phyloP scores from a whole-genome alignment of 2,797 vertebrate genomes.

The Micropoecilia bifurca region DNA sequence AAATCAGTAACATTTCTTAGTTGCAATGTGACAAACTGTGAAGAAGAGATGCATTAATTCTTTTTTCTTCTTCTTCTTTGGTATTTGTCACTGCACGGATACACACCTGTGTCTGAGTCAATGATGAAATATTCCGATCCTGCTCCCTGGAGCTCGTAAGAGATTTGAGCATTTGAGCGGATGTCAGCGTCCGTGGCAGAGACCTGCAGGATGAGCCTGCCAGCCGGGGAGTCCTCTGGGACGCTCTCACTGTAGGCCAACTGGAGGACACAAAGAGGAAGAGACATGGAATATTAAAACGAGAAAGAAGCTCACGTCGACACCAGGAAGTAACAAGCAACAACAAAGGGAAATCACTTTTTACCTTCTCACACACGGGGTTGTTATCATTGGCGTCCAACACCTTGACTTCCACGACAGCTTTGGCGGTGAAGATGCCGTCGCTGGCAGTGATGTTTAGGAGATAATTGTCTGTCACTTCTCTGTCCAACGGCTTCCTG shows the following conservation, averaged over 20 bases:
- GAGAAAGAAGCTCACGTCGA: constrained; percentile 22
- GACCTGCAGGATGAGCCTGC: constrained; percentile 91
- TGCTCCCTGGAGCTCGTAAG: constrained; percentile 88
- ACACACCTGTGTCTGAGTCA: constrained; percentile 90
- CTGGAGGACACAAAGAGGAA: constrained; percentile 70
- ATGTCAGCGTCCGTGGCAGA: constrained; percentile 94
- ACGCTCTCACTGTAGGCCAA: constrained; percentile 87
- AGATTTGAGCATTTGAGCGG: constrained; percentile 95
- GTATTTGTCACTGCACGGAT: constrained; percentile 5
- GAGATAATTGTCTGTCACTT: constrained; percentile 94
- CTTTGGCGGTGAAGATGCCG: constrained; percentile 92
- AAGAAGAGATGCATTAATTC: neutral
- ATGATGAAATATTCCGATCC: constrained; percentile 92
- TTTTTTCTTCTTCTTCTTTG: neutral
- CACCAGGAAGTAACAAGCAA: neutral
- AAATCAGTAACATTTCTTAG: neutral
- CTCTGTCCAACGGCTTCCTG: constrained; percentile 92
- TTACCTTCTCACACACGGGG: constrained; percentile 95
- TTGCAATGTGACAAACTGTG: neutral
- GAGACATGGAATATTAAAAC: neutral
- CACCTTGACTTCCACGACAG: constrained; percentile 96
- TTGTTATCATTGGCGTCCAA: constrained; percentile 98
- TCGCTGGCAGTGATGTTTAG: constrained; percentile 97
- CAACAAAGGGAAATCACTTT: constrained; percentile 10
- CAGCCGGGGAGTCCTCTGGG: constrained; percentile 90